Conservation (phyloP, 2,797 vertebrate genomes). For the Hypotaenidia philippensis region DNA sequence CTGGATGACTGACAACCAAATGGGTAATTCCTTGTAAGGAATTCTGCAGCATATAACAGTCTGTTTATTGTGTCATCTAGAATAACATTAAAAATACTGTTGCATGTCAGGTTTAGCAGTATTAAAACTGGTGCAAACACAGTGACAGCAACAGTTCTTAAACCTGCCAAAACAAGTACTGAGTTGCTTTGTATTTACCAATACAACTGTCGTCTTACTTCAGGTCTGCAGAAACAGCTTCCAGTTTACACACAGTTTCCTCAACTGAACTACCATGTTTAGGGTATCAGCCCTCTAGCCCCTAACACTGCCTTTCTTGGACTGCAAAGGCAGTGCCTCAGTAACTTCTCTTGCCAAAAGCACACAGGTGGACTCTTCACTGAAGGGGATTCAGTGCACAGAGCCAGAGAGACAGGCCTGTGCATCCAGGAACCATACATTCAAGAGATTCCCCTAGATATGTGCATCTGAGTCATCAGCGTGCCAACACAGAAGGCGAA, state of each 20-base stretch:
- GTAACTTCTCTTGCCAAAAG: not conserved
- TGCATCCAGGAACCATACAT: not conserved
- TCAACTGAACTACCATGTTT: not conserved
- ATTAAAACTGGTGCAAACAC: not conserved
- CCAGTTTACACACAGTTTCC: not conserved
- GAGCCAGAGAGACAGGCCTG: not conserved
- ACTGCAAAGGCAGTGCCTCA: not conserved
- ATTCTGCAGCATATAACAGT: too few relatives aligned
- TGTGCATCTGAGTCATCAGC: not conserved
- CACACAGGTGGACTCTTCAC: not conserved
- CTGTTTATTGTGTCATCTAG: not conserved
- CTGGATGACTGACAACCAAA: not conserved
- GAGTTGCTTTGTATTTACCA: not conserved
- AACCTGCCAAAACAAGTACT: not conserved
- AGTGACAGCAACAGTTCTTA: not conserved
- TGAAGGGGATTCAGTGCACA: not conserved
- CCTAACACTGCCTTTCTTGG: not conserved
- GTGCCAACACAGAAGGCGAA: constrained; percentile 26
- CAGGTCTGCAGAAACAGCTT: not conserved
- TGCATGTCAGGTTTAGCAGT: not conserved
- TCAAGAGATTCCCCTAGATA: not conserved
- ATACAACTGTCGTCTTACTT: not conserved
- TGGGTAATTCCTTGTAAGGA: not conserved
- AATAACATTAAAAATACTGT: not conserved
- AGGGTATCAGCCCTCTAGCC: not conserved